These are phyloP conservation scores for Drosophila varians DNA, from an alignment of 1,140 invertebrate species.

Conservation along the genomic window DNA sequence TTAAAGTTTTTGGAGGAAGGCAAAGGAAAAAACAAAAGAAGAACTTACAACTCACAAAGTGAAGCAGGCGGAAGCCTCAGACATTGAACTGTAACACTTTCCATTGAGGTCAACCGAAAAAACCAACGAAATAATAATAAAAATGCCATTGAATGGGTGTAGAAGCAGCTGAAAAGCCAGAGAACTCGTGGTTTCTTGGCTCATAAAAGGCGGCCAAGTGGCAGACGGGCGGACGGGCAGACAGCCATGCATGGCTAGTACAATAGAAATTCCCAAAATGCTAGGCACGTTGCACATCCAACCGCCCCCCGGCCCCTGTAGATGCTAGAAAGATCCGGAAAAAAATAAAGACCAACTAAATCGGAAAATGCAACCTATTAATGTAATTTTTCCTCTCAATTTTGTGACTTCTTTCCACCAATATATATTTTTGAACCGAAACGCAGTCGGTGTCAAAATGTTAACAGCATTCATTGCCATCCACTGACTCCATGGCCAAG, in stretches of 20 bases:
- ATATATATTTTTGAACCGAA: constrained; percentile 50
- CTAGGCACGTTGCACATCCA: constrained; percentile 53
- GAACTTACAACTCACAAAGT: constrained; percentile 13
- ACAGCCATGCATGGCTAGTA: constrained; percentile 58
- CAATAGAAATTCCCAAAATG: constrained; percentile 59
- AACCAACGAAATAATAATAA: constrained; percentile 50
- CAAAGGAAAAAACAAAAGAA: background rate
- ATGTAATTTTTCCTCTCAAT: constrained; percentile 45
- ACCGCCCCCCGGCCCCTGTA: constrained; percentile 20
- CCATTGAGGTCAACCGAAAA: constrained; percentile 60
- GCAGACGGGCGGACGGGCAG: constrained; percentile 12
- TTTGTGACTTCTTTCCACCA: constrained; percentile 3
- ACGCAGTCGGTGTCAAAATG: constrained; percentile 74
- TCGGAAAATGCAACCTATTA: constrained; percentile 63
- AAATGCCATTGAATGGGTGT: constrained; percentile 76
- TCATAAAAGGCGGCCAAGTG: constrained; percentile 69
- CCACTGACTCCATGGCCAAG: constrained; percentile 19
- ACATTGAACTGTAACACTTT: constrained; percentile 82
- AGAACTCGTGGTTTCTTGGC: constrained; percentile 39
- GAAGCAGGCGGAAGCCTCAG: constrained; percentile 57
- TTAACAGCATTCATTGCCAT: constrained; percentile 58
- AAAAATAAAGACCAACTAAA: constrained; percentile 38
- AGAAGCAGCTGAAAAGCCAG: constrained; percentile 25
- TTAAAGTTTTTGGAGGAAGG: background rate
- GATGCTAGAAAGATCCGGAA: constrained; percentile 3